Conservation (phyloP, 2,113 vertebrate species). For the Pygoscelis antarcticus region DNA sequence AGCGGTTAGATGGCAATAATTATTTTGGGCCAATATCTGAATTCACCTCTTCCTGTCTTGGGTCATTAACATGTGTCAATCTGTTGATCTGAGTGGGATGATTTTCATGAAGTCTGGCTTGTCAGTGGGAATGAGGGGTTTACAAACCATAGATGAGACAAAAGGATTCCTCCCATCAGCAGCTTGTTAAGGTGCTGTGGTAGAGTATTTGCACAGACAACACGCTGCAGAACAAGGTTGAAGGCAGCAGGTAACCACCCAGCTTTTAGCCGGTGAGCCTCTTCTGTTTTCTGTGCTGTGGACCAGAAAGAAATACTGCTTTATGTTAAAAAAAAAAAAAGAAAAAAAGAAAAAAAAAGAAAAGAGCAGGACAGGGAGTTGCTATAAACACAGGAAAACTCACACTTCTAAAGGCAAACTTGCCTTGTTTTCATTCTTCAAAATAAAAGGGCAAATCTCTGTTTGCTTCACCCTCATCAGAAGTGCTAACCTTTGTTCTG, state of each 20-base stretch:
- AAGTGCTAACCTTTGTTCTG: neutral
- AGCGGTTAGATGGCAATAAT: neutral
- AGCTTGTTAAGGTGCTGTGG: neutral
- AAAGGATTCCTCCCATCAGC: neutral
- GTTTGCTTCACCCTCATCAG: neutral
- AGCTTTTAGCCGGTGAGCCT: neutral
- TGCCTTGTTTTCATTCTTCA: neutral
- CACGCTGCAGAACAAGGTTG: neutral
- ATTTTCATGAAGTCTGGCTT: neutral
- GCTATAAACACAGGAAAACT: neutral
- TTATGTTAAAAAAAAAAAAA: neutral
- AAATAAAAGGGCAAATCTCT: neutral
- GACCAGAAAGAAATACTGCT: neutral
- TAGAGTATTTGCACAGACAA: neutral
- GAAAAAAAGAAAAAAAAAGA: neutral
- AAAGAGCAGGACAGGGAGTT: neutral
- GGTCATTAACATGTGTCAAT: neutral
- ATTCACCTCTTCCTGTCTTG: neutral
- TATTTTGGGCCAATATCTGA: neutral
- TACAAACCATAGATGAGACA: neutral
- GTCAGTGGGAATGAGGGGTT: neutral
- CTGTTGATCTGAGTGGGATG: neutral
- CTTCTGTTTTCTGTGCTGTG: neutral
- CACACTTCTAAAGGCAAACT: neutral
- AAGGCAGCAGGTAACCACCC: neutral